phyloP scores from a whole-genome alignment of 2,113 vertebrate genomes.

The Bolborhynchus lineola region DNA sequence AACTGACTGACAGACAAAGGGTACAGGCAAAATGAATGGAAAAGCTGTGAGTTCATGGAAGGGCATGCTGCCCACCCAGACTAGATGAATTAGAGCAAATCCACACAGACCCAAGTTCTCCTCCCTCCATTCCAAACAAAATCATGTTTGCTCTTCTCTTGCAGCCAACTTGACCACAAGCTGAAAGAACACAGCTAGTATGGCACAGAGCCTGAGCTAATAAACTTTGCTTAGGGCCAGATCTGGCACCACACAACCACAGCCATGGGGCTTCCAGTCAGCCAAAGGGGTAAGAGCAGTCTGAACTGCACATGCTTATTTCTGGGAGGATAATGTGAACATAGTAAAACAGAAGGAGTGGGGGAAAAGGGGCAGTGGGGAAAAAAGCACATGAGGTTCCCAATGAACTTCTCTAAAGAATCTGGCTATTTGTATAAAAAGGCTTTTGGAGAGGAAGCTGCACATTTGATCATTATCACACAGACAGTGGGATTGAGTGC shows the following conservation, averaged over 20 bases:
- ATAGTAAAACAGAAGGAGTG: neutral
- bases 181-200: neutral
- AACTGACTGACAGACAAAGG: neutral
- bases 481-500: no score
- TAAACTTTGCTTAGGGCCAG: neutral
- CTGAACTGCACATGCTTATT: neutral
- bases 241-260: neutral
- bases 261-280: neutral
- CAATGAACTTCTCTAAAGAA: neutral
- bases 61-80: neutral
- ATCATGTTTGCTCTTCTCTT: neutral
- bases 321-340: neutral
- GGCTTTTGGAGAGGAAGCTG: neutral
- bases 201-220: neutral
- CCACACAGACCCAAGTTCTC: neutral
- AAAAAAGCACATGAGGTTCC: neutral
- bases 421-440: neutral
- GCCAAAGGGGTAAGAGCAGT: neutral
- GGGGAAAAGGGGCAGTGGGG: accelerated
- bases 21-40: neutral
- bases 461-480: neutral
- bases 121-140: neutral
- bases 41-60: neutral
- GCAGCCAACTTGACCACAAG: neutral
- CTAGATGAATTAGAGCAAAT: neutral